phyloP scores from a whole-genome alignment of 35 echinoderm and acorn worm species.

The Heliocidaris tuberculata region DNA sequence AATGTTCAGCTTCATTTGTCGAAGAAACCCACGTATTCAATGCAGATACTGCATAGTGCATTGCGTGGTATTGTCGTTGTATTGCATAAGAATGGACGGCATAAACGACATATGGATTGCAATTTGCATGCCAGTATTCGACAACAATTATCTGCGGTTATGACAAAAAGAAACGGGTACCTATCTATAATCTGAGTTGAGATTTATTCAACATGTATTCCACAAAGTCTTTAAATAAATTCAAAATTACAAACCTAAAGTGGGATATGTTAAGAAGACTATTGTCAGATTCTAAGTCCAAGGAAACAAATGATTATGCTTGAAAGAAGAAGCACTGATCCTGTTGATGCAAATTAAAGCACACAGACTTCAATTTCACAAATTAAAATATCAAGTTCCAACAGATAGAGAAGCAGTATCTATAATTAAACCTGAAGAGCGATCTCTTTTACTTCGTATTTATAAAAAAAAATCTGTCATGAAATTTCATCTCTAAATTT shows the following conservation, averaged over 20 bases:
- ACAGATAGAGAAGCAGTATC: too few species aligned
- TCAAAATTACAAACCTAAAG: too few species aligned
- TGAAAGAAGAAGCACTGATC: too few species aligned
- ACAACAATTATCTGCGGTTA: neutral
- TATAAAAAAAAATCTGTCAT: neutral
- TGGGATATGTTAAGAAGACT: too few species aligned
- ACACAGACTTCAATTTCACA: too few species aligned
- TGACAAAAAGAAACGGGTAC: neutral
- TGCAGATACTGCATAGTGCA: neutral
- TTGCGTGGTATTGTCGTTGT: neutral
- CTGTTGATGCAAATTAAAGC: too few species aligned
- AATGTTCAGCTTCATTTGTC: neutral
- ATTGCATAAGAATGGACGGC: neutral
- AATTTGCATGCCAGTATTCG: neutral
- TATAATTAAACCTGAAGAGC: neutral
- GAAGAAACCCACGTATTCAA: neutral
- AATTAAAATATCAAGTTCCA: too few species aligned
- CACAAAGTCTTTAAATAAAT: too few species aligned
- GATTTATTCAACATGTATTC: too few species aligned
- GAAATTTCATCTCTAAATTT: neutral
- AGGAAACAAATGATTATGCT: too few species aligned
- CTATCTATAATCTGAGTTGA: too few species aligned
- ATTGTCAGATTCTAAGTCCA: too few species aligned
- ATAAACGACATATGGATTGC: neutral
- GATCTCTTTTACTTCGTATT: neutral